These are phyloP conservation scores for Solenodon paradoxus DNA, from an alignment of 2,113 vertebrate genomes.

Conservation along the genomic window DNA sequence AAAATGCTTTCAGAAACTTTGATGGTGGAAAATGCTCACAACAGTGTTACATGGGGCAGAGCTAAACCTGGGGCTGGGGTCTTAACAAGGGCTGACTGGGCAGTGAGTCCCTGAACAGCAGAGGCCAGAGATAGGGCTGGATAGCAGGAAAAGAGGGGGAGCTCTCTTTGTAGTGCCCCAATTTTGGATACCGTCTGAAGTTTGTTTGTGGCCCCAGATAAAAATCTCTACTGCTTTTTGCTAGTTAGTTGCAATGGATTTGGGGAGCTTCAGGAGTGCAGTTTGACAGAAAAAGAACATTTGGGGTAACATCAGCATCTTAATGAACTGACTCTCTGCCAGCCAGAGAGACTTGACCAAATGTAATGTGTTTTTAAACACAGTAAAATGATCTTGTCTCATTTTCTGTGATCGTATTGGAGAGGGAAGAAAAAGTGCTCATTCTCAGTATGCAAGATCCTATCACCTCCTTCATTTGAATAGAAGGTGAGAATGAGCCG, in stretches of 20 bases:
- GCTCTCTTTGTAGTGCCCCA: background rate
- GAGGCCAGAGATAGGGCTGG: background rate
- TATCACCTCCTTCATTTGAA: background rate
- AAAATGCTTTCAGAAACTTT: slow-evolving; percentile 29
- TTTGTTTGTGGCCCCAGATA: background rate
- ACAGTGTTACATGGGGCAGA: background rate
- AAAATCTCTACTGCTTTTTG: background rate
- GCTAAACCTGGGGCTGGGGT: background rate
- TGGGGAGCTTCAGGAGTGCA: background rate
- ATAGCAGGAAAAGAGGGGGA: background rate
- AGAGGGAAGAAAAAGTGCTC: background rate
- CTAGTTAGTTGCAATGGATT: background rate
- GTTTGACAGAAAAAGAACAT: background rate
- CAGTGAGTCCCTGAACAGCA: background rate
- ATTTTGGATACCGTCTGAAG: background rate
- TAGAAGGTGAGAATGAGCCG: background rate
- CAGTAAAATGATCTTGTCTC: background rate
- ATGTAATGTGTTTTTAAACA: slow-evolving; percentile 35
- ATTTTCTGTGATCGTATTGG: background rate
- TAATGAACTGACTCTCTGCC: background rate
- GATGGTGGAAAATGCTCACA: background rate
- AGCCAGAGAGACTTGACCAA: background rate
- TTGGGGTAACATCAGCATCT: background rate
- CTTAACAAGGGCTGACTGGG: background rate
- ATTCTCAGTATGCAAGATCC: background rate